Conservation (phyloP, 2,888 invertebrate genomes). For the Cyrtodaria siliqua region DNA sequence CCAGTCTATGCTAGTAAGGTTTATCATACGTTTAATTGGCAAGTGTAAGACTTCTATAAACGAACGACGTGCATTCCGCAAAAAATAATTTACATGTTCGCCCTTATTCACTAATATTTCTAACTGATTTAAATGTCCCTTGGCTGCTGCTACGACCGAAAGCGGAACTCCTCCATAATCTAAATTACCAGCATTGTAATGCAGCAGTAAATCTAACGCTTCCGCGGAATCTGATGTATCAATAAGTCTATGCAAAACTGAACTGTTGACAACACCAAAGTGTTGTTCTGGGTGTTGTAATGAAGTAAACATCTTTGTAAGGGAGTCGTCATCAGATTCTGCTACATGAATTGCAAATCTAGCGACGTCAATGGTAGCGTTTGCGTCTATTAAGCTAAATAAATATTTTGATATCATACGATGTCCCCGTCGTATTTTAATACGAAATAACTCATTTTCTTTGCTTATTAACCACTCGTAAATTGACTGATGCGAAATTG, state of each 20-base stretch:
- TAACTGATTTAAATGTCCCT: constrained; percentile 9
- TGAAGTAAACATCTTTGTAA: too few species aligned
- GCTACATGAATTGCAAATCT: background rate
- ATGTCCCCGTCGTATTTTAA: background rate
- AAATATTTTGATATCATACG: background rate
- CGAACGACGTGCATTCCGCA: background rate
- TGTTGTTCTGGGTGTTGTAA: too few species aligned
- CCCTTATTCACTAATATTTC: constrained; percentile 5
- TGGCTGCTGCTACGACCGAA: constrained; percentile 7
- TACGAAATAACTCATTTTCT: background rate
- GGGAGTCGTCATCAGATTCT: too few species aligned
- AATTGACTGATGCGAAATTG: background rate
- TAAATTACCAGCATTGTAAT: background rate
- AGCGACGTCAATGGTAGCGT: background rate
- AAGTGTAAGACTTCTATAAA: background rate
- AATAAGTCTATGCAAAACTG: background rate
- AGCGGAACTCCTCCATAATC: background rate
- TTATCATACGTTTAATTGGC: background rate
- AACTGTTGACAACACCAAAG: too few species aligned
- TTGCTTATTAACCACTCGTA: background rate
- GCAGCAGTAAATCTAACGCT: too few species aligned
- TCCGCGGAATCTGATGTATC: background rate
- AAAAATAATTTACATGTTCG: constrained; percentile 1
- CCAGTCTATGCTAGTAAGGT: too few species aligned
- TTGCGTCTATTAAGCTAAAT: background rate